phyloP scores from a whole-genome alignment of 1,140 invertebrate genomes.

The Dendrolimus kikuchii region DNA sequence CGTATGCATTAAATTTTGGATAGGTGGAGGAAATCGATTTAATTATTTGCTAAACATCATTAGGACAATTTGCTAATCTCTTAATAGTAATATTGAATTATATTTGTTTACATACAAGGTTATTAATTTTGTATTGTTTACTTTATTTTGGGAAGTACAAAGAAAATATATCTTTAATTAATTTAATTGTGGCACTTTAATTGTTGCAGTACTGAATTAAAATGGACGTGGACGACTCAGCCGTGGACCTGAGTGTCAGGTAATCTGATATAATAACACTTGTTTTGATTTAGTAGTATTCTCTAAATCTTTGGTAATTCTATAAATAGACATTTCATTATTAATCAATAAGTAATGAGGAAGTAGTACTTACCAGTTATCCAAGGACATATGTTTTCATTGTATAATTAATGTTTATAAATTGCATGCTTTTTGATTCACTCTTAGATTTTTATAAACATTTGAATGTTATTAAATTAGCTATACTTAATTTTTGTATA shows the following conservation, averaged over 20 bases:
- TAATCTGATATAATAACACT: constrained; percentile 40
- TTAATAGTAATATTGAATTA: too few species aligned
- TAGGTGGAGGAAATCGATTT: constrained; percentile 4
- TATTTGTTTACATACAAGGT: too few species aligned
- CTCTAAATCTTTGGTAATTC: constrained; percentile 10
- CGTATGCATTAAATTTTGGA: constrained; percentile 16
- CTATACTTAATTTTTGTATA: too few species aligned
- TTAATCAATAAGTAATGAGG: neutral
- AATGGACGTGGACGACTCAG: constrained; percentile 80
- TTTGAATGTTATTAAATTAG: too few species aligned
- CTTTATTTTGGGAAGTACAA: neutral
- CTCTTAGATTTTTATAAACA: too few species aligned
- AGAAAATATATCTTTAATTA: constrained; percentile 6
- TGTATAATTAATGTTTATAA: too few species aligned
- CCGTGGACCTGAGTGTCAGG: constrained; percentile 84
- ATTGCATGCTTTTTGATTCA: too few species aligned
- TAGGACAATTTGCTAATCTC: neutral
- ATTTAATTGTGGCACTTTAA: constrained; percentile 40
- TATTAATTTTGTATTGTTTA: too few species aligned
- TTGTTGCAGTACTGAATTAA: constrained; percentile 31
- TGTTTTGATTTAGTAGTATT: constrained; percentile 10
- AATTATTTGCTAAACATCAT: constrained; percentile 1
- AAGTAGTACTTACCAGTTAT: neutral
- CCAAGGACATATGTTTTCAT: too few species aligned
- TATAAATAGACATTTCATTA: too few species aligned